Evolutionary conservation across 1,140 invertebrate species (phyloP), one percentile per base, ranked within the genome.

Genomic region (Drosophila tropicalis): DNA sequence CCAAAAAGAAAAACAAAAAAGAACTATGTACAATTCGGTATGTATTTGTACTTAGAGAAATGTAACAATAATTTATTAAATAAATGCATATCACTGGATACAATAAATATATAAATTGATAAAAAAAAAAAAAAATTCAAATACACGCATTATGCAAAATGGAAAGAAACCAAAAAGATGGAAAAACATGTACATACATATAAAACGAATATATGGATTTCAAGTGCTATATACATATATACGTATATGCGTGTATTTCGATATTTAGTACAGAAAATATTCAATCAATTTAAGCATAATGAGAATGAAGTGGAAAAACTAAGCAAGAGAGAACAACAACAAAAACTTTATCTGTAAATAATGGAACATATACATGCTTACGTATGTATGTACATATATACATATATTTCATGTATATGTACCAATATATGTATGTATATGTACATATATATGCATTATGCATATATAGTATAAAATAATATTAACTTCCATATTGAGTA

Each of bases 401-500:
- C n/a, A n/a, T n/a, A n/a, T n/a, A n/a, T n/a, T n/a, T n/a, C n/a
- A n/a, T n/a, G n/a, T n/a, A n/a, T n/a, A n/a, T n/a, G n/a, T n/a
- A n/a, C n/a, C n/a, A n/a, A n/a, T n/a, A n/a, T n/a, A n/a, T n/a
- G n/a, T n/a, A n/a, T n/a, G n/a, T n/a, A n/a, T n/a, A n/a, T n/a
- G n/a, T n/a, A n/a, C n/a, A n/a, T n/a, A n/a, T n/a, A n/a, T n/a
- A n/a, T 78, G 68, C 82, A 79, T 66, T 78, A 86, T 78, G 78
- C 81, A 86, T 87, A 86, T 86, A 86, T 86, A 86, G 78, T 72
- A 86, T 79, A 75, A 39, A 67, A 81, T 78, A 79, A 72, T 81
- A 81, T 70, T 89, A 85, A 90, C 84, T 90, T 90, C 80, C 81
- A 89, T 89, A 90, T 79, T 89, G 79, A 85, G 76, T 90, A 84